Evolutionary conservation across 1,140 invertebrate species (phyloP).

Genomic region (Trachymyrmex cornetzi): DNA sequence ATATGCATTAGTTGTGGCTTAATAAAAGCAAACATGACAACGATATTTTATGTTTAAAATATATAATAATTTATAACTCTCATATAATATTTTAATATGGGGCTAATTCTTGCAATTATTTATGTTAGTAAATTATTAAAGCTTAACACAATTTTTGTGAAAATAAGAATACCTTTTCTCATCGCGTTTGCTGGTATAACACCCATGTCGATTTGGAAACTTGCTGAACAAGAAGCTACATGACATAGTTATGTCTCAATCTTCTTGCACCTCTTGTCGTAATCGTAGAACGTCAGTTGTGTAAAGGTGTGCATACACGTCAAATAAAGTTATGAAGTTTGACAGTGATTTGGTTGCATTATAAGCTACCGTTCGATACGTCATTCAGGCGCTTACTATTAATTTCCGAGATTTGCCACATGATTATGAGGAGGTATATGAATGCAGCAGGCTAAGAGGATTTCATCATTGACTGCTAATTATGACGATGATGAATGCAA

Average conservation of each 20-base stretch:
- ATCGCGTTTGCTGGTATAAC: background rate
- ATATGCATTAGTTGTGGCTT: background rate
- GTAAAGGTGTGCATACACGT: constrained; percentile 27
- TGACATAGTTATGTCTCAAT: constrained; percentile 36
- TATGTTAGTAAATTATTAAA: background rate
- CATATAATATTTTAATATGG: background rate
- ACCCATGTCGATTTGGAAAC: background rate
- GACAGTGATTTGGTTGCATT: constrained; percentile 43
- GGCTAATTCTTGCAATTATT: background rate
- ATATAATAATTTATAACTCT: constrained; percentile 8
- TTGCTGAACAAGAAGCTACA: constrained; percentile 21
- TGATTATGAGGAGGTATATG: constrained; percentile 5
- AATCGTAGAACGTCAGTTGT: constrained; percentile 23
- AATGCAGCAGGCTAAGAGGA: background rate
- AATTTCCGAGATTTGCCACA: constrained; percentile 44
- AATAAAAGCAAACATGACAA: background rate
- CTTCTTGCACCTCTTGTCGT: constrained; percentile 30
- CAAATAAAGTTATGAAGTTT: constrained; percentile 48
- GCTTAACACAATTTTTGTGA: background rate
- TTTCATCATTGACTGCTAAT: constrained; percentile 16
- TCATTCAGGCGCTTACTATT: constrained; percentile 17
- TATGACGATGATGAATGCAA: background rate
- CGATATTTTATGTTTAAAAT: background rate
- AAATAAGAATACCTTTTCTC: background rate
- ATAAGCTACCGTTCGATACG: constrained; percentile 58